Evolutionary conservation across 2,888 invertebrate species (phyloP), one percentile per base, ranked within the genome.

Genomic region (Coenonympha glycerion): DNA sequence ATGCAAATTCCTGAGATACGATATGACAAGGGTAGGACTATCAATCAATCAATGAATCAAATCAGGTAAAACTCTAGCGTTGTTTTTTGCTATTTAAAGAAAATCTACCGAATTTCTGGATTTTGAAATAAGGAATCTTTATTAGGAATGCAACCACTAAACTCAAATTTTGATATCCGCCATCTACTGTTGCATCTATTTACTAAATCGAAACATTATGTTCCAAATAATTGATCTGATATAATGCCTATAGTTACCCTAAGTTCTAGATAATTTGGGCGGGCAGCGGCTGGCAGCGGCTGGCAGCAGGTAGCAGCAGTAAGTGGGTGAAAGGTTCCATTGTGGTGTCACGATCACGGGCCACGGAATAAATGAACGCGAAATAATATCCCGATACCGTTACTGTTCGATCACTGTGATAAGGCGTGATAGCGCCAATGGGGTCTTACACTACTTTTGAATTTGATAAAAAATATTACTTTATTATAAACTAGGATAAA

Each of bases 271-370:
- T 60, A 53, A 60, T 58, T 59, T 54, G 53, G 57, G 57, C 54
- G 55, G 49, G 57, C 56, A 47, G n/a, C 28, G 28, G 28, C n/a
- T n/a, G 28, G 31, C 31, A 33, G 34, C 33, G 21, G 30, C 44
- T 33, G 21, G 39, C 44, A 50, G 37, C 41, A 40, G 47, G 47
- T 34, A 34, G 49, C 37, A 37, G 58, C 55, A 58, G 60, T 60
- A 59, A 61, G 58, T 59, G 62, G 65, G 65, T 64, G 65, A 65
- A 64, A 65, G 63, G 65, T 60, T 58, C 62, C 63, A 63, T 65
- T 65, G 65, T 63, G 56, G 62, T 65, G 62, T 62, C 63, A 62
- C 57, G 59, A 61, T 59, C 58, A 49, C n/a, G n/a, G 52, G 11
- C 13, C 55, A 53, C 57, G 50, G 50, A 54, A 56, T 55, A 52